Conservation (phyloP, 2,888 invertebrate species). For the Isoperla grammatica region DNA sequence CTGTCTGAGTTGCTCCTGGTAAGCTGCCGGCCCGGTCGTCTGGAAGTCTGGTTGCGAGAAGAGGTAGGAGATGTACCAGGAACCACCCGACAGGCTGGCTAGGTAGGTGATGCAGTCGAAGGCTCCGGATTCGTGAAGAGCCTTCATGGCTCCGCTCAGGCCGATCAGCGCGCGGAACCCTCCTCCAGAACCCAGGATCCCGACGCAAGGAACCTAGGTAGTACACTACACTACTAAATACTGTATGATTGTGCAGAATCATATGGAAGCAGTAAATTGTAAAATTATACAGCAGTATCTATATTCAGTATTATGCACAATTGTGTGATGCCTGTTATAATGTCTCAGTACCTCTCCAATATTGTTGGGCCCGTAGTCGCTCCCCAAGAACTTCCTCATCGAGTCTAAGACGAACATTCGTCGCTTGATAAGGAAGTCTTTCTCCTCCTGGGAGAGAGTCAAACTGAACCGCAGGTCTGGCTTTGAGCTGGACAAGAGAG, state of each 20-base stretch:
- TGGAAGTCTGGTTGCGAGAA: constrained; percentile 45
- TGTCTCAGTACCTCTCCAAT: constrained; percentile 23
- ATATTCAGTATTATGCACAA: too few relatives aligned
- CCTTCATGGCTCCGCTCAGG: constrained; percentile 43
- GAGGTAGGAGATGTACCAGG: constrained; percentile 45
- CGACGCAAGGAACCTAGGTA: constrained; percentile 42
- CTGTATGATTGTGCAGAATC: too few relatives aligned
- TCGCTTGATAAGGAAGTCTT: constrained; percentile 39
- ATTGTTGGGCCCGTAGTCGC: constrained; percentile 36
- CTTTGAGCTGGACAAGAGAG: constrained; percentile 29
- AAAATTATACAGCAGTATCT: too few relatives aligned
- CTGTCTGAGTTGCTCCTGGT: constrained; percentile 40
- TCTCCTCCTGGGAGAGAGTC: constrained; percentile 42
- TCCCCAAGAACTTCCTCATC: constrained; percentile 40
- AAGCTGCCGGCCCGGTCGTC: constrained; percentile 38
- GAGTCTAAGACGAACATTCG: constrained; percentile 37
- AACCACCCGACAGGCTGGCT: constrained; percentile 44
- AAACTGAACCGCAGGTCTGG: constrained; percentile 43
- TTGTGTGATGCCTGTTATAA: too few relatives aligned
- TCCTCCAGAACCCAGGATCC: constrained; percentile 45
- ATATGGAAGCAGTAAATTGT: too few relatives aligned
- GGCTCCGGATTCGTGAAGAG: constrained; percentile 40
- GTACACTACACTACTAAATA: too few relatives aligned
- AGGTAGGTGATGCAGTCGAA: constrained; percentile 43
- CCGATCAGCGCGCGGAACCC: constrained; percentile 46